phyloP scores from a whole-genome alignment of 2,113 vertebrate genomes.

The Amblyornis subalaris region DNA sequence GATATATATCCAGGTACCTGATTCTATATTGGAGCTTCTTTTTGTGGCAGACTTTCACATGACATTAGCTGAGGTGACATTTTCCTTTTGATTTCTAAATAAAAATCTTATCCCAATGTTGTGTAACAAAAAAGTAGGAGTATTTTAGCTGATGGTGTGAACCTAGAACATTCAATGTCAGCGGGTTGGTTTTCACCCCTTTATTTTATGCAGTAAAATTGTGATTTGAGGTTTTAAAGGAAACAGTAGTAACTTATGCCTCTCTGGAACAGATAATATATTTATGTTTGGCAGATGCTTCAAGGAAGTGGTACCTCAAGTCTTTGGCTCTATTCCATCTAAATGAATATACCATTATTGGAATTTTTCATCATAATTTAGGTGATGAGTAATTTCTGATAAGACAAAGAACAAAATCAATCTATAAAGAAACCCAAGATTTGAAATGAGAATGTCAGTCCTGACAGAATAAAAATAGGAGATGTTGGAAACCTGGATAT shows the following conservation, averaged over 20 bases:
- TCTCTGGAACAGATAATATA: neutral
- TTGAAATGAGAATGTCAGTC: neutral
- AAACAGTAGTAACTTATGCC: neutral
- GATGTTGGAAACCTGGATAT: neutral
- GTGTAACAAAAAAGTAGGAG: neutral
- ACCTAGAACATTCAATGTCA: neutral
- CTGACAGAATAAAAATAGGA: neutral
- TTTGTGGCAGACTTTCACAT: neutral
- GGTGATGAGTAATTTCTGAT: conserved; percentile 29
- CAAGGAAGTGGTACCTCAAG: neutral
- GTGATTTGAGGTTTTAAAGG: neutral
- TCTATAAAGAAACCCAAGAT: neutral
- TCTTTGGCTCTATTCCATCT: neutral
- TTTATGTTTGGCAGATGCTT: neutral
- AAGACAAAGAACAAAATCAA: neutral
- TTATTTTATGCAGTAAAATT: neutral
- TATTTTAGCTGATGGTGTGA: neutral
- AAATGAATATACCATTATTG: neutral
- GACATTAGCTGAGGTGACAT: neutral
- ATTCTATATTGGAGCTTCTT: neutral
- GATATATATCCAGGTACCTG: neutral
- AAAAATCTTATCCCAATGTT: neutral
- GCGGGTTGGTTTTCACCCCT: neutral
- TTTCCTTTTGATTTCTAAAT: neutral
- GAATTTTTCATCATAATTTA: neutral